phyloP scores from a whole-genome alignment of 2,797 vertebrate genomes.

The Masticophis lateralis region DNA sequence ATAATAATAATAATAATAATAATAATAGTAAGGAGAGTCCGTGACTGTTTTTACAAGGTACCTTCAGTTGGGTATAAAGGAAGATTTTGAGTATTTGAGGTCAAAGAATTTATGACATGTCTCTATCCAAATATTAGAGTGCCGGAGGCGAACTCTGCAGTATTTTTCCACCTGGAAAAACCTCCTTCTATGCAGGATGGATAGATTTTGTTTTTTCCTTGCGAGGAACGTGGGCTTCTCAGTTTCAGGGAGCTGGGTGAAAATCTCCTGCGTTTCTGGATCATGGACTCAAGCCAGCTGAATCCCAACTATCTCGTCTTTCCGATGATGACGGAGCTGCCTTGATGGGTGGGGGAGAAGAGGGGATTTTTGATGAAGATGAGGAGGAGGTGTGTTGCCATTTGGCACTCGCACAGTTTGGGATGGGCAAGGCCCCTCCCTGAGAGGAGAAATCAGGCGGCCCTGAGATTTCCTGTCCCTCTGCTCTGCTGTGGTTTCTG shows the following conservation, averaged over 20 bases:
- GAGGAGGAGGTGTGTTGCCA: neutral
- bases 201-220: neutral
- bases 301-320: accelerated
- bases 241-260: neutral
- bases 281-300: neutral
- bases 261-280: neutral
- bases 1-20: too few relatives aligned
- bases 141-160: neutral
- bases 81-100: neutral
- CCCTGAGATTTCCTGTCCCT: neutral
- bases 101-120: neutral
- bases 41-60: slow-evolving; percentile 2
- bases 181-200: neutral
- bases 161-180: neutral
- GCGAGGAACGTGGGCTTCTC: neutral
- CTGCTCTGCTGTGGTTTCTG: neutral
- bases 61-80: neutral
- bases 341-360: neutral
- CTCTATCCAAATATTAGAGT: slow-evolving; percentile 23
- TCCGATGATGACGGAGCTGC: neutral
- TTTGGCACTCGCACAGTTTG: neutral
- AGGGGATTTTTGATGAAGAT: neutral
- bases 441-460: neutral
- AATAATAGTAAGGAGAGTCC: neutral
- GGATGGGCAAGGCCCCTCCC: neutral